A percentile compares a stretch with the other conserved stretches of the same genome.
phyloP scores from a whole-genome alignment of 37 sponge, comb jelly and placozoan species.

The Cliona cf. orientalis region DNA sequence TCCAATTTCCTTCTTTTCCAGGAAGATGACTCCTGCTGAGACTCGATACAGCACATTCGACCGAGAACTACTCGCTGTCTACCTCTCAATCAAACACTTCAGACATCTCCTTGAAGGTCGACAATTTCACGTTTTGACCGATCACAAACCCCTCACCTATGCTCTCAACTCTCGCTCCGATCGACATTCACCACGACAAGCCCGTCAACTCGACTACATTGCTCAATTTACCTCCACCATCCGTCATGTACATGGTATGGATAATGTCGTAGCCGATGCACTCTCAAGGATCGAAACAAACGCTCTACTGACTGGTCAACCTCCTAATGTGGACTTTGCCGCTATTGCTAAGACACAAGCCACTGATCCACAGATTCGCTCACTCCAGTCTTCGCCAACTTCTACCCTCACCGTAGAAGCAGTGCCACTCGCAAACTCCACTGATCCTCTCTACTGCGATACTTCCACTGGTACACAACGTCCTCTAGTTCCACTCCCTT shows the following conservation, averaged over 20 bases:
- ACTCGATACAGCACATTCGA: slow-evolving; percentile 79
- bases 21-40: slow-evolving; percentile 64
- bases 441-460: slow-evolving; percentile 46
- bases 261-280: slow-evolving; percentile 66
- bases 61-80: slow-evolving; percentile 61
- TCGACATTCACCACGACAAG: slow-evolving; percentile 51
- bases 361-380: slow-evolving; percentile 39
- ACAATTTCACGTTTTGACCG: slow-evolving; percentile 52
- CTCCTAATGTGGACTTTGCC: slow-evolving; percentile 33
- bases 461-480: slow-evolving; percentile 26
- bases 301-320: slow-evolving; percentile 22
- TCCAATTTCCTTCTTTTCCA: slow-evolving; percentile 68
- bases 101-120: slow-evolving; percentile 69
- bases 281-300: slow-evolving; percentile 68
- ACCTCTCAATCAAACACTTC: slow-evolving; percentile 66
- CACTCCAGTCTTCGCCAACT: slow-evolving; percentile 35
- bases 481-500: slow-evolving; percentile 17
- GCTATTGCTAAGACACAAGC: slow-evolving; percentile 47
- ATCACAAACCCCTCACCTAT: slow-evolving; percentile 71
- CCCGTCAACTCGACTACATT: slow-evolving; percentile 68
- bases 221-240: slow-evolving; percentile 72
- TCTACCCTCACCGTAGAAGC: slow-evolving; percentile 38
- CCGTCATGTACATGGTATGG: slow-evolving; percentile 39
- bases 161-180: slow-evolving; percentile 37
- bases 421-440: slow-evolving; percentile 36